Evolutionary conservation across 2,888 invertebrate genomes (phyloP).

Genomic region (Neria commutata): DNA sequence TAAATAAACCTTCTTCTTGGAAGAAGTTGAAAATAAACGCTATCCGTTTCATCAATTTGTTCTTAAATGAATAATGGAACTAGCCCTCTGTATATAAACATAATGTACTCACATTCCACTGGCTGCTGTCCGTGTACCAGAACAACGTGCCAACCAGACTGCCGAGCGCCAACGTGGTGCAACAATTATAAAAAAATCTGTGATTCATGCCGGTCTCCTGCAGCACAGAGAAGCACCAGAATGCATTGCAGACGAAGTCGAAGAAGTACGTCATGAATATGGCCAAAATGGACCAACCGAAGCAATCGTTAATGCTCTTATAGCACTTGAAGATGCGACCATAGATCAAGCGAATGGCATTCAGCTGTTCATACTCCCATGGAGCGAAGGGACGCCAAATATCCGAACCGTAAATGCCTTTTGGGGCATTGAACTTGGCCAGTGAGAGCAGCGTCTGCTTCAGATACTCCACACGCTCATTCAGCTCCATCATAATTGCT

Average conservation of each 20-base stretch:
- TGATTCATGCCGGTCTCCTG: slow-evolving; percentile 15
- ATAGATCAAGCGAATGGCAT: slow-evolving; percentile 32
- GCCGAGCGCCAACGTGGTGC: slow-evolving; percentile 36
- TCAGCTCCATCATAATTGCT: slow-evolving; percentile 26
- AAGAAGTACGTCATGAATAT: slow-evolving; percentile 32
- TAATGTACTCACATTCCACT: slow-evolving; percentile 51
- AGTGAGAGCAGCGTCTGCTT: not conserved
- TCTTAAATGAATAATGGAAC: too few species aligned
- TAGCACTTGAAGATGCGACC: slow-evolving; percentile 28
- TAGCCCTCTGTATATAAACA: too few species aligned
- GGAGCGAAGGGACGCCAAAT: slow-evolving; percentile 43
- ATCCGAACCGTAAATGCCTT: slow-evolving; percentile 16
- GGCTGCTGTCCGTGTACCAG: slow-evolving; percentile 44
- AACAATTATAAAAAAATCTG: slow-evolving; percentile 37
- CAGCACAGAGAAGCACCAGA: slow-evolving; percentile 39
- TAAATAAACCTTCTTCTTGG: too few species aligned
- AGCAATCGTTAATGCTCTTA: slow-evolving; percentile 25
- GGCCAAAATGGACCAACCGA: slow-evolving; percentile 29
- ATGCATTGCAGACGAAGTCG: slow-evolving; percentile 31
- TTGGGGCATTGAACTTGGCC: slow-evolving; percentile 20
- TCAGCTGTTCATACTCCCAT: slow-evolving; percentile 35
- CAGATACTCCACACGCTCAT: slow-evolving; percentile 18
- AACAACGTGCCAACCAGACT: slow-evolving; percentile 39
- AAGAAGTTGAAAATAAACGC: too few species aligned
- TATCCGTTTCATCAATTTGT: too few species aligned